Base-by-base conservation (phyloP, 2,113 vertebrate species). In the Mobula birostris region DNA sequence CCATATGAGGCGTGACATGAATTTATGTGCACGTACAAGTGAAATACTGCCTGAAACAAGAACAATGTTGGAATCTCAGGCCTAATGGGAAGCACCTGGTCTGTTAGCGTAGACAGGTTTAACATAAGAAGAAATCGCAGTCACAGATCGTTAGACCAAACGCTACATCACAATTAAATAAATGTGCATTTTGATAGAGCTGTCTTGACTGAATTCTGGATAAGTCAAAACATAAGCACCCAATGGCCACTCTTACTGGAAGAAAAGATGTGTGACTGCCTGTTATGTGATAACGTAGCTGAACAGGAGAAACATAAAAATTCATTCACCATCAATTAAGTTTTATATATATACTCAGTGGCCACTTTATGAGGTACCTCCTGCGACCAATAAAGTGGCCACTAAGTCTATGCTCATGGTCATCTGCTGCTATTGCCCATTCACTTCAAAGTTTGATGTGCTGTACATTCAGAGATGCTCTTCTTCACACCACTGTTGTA, bases 1-100 rank as follows among this genome's bases (percentile, higher is more conserved):
- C 91, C 91, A 93, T 40, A 93, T 93, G 91, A 93, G 91, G 70
- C 21, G 21, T 21, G 40, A 29, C 91, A 29, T 93, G 61, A 56
- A 93, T 93, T 93, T 74, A 93, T 93, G 90, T 93, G 61, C 9
- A 21, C 40, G 90, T 74, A 74, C 36, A 27, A 93, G 70, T 93
- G 91, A 93, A 93, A 93, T 93, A 93, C 36, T 93, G 68, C 91
- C 70, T 70, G 68, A 74, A 93, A 93, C 32, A 56, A 15, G 72
- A 6, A 74, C 61, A 19, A 72, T 48, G 68, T 72, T 93, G 74
- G 91, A 36, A 56, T 93, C 56, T 93, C 19, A 29, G 0, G 70
- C 3, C 2, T 93, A 93, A 93, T 93, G 68, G 91, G 40, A 93
- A 93, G 68, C 91, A 93, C 36, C 90, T 93, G 90, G 90, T 3